Evolutionary conservation across 2,888 invertebrate species (phyloP).

Genomic region (Idaea straminata): DNA sequence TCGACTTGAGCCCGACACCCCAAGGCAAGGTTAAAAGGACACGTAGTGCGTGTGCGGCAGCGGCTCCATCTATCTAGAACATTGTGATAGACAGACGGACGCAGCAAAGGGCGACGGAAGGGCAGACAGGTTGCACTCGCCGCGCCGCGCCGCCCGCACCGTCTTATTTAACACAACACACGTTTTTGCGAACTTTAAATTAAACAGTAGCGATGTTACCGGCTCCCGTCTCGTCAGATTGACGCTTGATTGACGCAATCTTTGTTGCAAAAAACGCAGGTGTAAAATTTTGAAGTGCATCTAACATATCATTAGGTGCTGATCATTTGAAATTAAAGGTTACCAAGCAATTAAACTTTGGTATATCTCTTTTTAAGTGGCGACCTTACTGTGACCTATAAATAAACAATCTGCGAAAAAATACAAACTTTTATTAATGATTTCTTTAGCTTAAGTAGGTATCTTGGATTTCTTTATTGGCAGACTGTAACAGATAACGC

Average conservation of each 20-base stretch:
- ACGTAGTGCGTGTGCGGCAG: conserved; percentile 21
- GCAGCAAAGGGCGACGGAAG: conserved; percentile 36
- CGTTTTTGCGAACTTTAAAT: background rate
- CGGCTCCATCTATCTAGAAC: conserved; percentile 19
- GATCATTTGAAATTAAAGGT: background rate
- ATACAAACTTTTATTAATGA: background rate
- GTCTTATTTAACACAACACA: conserved; percentile 1
- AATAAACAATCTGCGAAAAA: too few species aligned
- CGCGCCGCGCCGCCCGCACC: background rate
- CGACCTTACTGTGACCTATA: too few species aligned
- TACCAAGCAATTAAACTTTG: background rate
- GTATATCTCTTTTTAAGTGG: background rate
- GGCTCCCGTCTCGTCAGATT: background rate
- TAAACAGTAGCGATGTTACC: conserved; percentile 3
- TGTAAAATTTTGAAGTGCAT: background rate
- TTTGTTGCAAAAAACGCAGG: background rate
- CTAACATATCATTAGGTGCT: background rate
- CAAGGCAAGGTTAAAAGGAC: conserved; percentile 25
- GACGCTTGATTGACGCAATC: background rate
- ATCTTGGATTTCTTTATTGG: background rate
- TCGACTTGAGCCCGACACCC: conserved; percentile 10
- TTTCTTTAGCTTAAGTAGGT: background rate
- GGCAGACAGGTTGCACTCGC: conserved; percentile 29
- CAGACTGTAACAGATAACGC: background rate
- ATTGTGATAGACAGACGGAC: conserved; percentile 24